Base-by-base conservation (phyloP, 2,797 vertebrate genomes). In the Ctenopoma multispine region DNA sequence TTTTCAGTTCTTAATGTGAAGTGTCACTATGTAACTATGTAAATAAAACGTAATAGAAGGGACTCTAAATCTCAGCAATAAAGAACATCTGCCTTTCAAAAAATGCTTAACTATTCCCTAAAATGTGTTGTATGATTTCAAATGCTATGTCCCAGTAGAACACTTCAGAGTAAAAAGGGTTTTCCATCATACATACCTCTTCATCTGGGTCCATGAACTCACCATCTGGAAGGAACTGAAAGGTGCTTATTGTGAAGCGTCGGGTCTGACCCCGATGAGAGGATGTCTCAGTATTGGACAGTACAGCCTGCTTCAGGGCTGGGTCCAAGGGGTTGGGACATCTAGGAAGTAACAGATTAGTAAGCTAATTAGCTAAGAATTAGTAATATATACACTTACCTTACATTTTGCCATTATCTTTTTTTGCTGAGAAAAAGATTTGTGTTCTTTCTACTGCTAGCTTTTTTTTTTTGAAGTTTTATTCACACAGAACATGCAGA, bases 241-340 rank as follows among this genome's bases (percentile, higher is more conserved):
- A 95, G 17, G 94, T 94, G 57, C 67, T 90, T 75, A 95, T 80
- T 5, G 89, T 93, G 85, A 95, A 95, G 56, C 93, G 89, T 7
- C 92, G 90, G 7, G 80, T 92, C 20, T 94, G 93, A 79, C 80
- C 87, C 23, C 46, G 79, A 20, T 85, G 76, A 47, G 69, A 34
- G 0, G 85, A 34, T 6, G 85, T 66, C 6, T 5, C 79, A 1
- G 83, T 75, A n/a, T 73, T 15, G 15, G 83, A 70, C 18, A 87
- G 50, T 11, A 85, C 66, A 2, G 69, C 44, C 50, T 85, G 69
- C 56, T 90, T 69, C 1, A 84, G 64, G 7, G 69, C 77, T 11
- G 88, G 85, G 71, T 95, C 94, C 60, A 93, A 83, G 1, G 87
- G 89, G 72, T 95, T 95, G n/a, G 93, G 92, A 55, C 94, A 95